These are phyloP conservation scores for Mareca penelope DNA, from an alignment of 2,797 vertebrate species.

Conservation along the genomic window DNA sequence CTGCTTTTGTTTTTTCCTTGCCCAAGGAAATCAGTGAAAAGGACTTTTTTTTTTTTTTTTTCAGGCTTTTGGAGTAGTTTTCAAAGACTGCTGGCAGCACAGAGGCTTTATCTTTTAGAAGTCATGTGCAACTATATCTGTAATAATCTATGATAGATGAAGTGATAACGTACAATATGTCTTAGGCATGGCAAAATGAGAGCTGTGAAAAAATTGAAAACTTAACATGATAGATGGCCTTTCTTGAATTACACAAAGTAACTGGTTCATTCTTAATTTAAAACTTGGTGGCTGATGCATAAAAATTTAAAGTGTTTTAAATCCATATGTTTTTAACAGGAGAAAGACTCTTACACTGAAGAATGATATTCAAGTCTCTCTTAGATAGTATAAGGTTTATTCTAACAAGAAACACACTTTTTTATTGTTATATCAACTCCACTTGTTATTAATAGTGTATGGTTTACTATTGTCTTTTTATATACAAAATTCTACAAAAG, in stretches of 20 bases:
- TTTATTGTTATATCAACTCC: background rate
- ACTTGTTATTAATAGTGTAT: background rate
- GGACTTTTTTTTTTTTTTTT: background rate
- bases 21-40: background rate
- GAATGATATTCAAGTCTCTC: background rate
- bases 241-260: constrained; percentile 48
- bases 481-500: background rate
- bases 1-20: background rate
- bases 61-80: background rate
- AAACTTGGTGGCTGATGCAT: background rate
- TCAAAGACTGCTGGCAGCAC: background rate
- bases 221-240: constrained; percentile 22
- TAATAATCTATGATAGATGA: constrained; percentile 48
- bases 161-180: constrained; percentile 33
- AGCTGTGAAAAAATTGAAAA: constrained; percentile 62
- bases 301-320: constrained; percentile 46
- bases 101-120: constrained; percentile 3
- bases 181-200: constrained; percentile 45
- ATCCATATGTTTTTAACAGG: constrained; percentile 31
- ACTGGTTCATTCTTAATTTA: constrained; percentile 47
- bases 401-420: background rate
- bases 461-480: background rate
- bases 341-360: background rate
- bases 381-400: background rate
- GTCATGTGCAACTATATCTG: constrained; percentile 9